Evolutionary conservation across 2,888 invertebrate genomes (phyloP), one percentile per base, ranked within the genome.

Genomic region (Pammene aurita): DNA sequence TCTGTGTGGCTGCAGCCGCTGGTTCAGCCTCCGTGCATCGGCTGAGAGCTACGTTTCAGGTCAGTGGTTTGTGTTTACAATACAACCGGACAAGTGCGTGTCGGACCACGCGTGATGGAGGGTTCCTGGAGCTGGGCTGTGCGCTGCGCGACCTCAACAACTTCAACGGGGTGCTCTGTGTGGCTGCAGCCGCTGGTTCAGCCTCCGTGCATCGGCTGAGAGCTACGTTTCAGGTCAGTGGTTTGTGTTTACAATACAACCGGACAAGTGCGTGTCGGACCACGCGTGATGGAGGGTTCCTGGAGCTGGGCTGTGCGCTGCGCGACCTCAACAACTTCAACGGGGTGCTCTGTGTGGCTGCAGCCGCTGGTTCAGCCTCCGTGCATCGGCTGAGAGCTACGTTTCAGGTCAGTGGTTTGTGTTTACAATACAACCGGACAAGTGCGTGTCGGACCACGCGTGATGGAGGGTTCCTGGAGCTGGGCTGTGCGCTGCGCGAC

Each of bases 101-200:
- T n/a, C n/a, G n/a, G n/a, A n/a, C n/a, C n/a, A n/a, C n/a, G 26
- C 26, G 26, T 26, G 26, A 4, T 26, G 26, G 26, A 2, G 4
- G 38, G 7, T 95, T 98, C 67, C 94, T 99, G 72, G 99, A 99
- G 92, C 95, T 99, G 74, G 98, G 98, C 7, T 94, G 96, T 82
- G 98, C 98, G 68, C 95, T 99, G 83, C 95, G 97, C 74, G 98
- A 99, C 84, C 94, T 99, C 72, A 99, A 99, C 92, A 99, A 99
- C 93, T 99, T 99, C 90, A 99, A 98, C 90, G 99, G 98, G 0
- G 97, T 99, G 66, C 93, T 99, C 67, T 98, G 98, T 44, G 96
- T 98, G 70, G 96, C 97, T 61, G 96, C 98, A 70, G 99, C 99
- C 44, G 96, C 98, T 92, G 96, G 96, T 66, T 97, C 97, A 46